Base-by-base conservation (phyloP, 2,888 invertebrate genomes). In the Mayetiola destructor region DNA sequence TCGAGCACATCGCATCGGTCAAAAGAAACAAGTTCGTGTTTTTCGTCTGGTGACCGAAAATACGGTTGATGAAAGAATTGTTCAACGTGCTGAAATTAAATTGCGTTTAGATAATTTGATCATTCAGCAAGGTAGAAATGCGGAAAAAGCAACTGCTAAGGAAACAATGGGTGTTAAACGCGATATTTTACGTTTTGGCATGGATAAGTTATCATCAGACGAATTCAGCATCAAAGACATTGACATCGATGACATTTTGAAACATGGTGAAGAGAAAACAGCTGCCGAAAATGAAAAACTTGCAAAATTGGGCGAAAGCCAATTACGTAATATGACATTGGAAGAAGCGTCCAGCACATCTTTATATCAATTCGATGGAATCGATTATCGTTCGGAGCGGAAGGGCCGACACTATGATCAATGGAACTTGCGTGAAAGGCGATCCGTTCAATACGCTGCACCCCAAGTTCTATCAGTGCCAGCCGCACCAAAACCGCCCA, bases 371-470 rank as follows among this genome's bases (percentile, higher is more conserved):
- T 95, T 95, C 74, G 94, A 96, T 76, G 95, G 95, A 2, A 89
- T 93, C 73, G 93, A 95, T 76, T 95, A 92, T 73, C 78, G 88
- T 61, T 88, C 66, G 95, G 94, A 94, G 95, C 96, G 64, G 94
- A 96, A 70, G 94, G 94, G 0, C 95, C 95, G 0, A 96, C 96
- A 71, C 79, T 48, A 95, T 61, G 95, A 96, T 70, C 79, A 95
- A 58, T 95, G 95, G 73, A 94, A 93, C 6, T 30, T 42, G 10
- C 95, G 95, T n/a, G 27, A 23, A 27, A 36, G 14, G 39, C 39
- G 32, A n/a, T 39, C 5, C 8, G 4, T 20, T 20, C 10, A 36
- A 55, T 21, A 21, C n/a, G 10, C 18, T 18, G 30, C n/a, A 35
- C 21, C 16, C 56, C 53, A 64, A 65, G 14, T 68, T 85, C 81